These are phyloP conservation scores for Nothocercus julius DNA, from an alignment of 2,113 vertebrate genomes.

Conservation along the genomic window DNA sequence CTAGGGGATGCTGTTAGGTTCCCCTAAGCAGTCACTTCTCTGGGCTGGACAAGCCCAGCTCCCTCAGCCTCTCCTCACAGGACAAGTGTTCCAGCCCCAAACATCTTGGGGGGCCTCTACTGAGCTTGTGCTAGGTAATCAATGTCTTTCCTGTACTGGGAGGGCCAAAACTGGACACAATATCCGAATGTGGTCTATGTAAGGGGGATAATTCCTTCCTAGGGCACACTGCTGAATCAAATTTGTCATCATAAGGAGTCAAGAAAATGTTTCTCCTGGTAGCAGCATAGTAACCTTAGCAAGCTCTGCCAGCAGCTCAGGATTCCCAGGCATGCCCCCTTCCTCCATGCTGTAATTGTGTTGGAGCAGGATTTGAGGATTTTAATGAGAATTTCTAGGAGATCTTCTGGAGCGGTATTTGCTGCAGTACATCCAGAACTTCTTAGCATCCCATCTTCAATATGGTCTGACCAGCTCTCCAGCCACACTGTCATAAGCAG, in stretches of 20 bases:
- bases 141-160: background rate
- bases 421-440: background rate
- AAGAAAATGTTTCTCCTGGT: background rate
- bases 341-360: background rate
- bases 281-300: background rate
- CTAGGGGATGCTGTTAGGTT: background rate
- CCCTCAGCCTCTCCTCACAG: background rate
- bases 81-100: background rate
- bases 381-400: background rate
- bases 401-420: background rate
- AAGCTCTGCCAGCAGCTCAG: background rate
- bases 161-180: background rate
- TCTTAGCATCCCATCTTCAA: background rate
- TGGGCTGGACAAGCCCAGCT: background rate
- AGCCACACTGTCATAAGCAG: background rate
- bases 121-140: background rate
- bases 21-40: background rate
- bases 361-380: background rate
- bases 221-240: background rate
- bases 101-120: background rate
- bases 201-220: background rate
- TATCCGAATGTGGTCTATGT: background rate
- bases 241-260: background rate
- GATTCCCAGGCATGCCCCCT: background rate
- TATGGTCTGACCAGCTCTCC: background rate